Evolutionary conservation across 2,797 vertebrate genomes (phyloP).

Genomic region (Spheniscus humboldti): DNA sequence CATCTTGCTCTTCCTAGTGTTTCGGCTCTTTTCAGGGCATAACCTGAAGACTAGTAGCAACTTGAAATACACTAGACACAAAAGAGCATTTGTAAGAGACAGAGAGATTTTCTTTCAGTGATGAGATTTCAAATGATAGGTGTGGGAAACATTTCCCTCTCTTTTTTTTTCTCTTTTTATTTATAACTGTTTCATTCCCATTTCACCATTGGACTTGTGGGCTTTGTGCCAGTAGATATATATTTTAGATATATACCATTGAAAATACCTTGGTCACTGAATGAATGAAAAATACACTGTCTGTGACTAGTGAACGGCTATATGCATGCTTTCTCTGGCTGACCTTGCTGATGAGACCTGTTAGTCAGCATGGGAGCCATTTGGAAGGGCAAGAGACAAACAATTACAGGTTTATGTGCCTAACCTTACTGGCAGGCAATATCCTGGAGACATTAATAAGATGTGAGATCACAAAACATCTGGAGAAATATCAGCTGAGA

Average conservation of each 20-base stretch:
- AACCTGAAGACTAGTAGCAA: slow-evolving; percentile 31
- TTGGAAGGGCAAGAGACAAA: slow-evolving; percentile 51
- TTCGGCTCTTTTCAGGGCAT: background rate
- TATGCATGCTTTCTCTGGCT: slow-evolving; percentile 44
- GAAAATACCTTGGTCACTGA: slow-evolving; percentile 32
- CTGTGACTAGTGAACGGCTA: slow-evolving; percentile 24
- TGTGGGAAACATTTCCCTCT: background rate
- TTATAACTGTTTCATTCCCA: background rate
- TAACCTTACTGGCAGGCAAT: slow-evolving; percentile 51
- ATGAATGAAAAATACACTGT: slow-evolving; percentile 36
- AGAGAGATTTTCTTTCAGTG: background rate
- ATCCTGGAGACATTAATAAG: slow-evolving; percentile 56
- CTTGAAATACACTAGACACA: slow-evolving; percentile 12
- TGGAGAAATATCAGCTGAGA: slow-evolving; percentile 65
- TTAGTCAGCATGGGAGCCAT: slow-evolving; percentile 35
- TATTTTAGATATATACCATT: slow-evolving; percentile 18
- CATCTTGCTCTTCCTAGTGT: background rate
- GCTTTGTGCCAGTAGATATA: slow-evolving; percentile 11
- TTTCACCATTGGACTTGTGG: slow-evolving; percentile 33
- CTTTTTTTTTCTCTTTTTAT: background rate
- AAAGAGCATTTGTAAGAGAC: background rate
- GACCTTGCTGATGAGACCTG: slow-evolving; percentile 50
- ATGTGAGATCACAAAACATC: slow-evolving; percentile 69
- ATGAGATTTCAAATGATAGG: background rate
- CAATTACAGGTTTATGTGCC: slow-evolving; percentile 37